phyloP scores from a whole-genome alignment of 2,888 invertebrate genomes.

The Helicoverpa assulta region DNA sequence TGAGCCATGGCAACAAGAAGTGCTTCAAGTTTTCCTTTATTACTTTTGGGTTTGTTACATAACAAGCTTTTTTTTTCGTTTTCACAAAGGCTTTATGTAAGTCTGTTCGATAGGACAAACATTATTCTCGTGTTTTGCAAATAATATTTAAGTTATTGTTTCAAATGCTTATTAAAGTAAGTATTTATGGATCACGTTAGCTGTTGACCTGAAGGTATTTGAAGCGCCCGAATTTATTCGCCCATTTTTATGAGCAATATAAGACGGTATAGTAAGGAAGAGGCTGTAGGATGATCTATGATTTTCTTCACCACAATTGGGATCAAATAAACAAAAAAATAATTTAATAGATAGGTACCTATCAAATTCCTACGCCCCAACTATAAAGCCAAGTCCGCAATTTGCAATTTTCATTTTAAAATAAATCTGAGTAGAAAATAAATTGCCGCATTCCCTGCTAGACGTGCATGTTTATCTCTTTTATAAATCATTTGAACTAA shows the following conservation, averaged over 20 bases:
- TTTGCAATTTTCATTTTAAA: background rate
- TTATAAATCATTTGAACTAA: conserved; percentile 23
- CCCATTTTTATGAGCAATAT: too few species aligned
- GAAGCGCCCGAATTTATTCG: too few species aligned
- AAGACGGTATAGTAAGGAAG: too few species aligned
- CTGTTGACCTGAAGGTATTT: too few species aligned
- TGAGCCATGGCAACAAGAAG: conserved; percentile 23
- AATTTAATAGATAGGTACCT: too few species aligned
- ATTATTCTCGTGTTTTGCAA: conserved; percentile 27
- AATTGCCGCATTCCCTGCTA: background rate
- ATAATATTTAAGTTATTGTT: conserved; percentile 7
- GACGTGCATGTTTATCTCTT: conserved; percentile 9
- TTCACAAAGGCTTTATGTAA: conserved; percentile 36
- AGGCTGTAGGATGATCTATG: background rate
- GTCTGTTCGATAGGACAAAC: conserved; percentile 20
- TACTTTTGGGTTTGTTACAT: conserved; percentile 41
- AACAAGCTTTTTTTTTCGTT: conserved; percentile 29
- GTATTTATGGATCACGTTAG: background rate
- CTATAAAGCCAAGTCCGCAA: background rate
- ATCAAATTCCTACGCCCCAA: background rate
- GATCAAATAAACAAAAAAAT: too few species aligned
- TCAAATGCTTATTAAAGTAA: background rate
- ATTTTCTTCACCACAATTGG: background rate
- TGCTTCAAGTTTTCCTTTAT: conserved; percentile 39
- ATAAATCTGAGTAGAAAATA: background rate